Evolutionary conservation across 2,888 invertebrate species (phyloP).

Genomic region (Athalia cordata): DNA sequence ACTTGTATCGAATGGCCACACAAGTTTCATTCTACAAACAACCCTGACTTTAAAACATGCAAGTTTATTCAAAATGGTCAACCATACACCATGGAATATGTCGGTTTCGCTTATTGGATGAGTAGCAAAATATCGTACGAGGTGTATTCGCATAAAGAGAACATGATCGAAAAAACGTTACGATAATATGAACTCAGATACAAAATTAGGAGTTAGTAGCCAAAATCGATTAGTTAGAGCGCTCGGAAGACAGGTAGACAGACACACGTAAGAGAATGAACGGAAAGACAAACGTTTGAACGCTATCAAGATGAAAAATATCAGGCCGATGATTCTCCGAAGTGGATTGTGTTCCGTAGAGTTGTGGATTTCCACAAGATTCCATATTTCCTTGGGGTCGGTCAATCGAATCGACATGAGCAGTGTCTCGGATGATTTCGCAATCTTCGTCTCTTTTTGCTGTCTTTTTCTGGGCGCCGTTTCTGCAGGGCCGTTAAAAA

Average conservation of each 20-base stretch:
- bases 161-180: neutral
- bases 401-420: slow-evolving; percentile 26
- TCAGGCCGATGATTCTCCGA: slow-evolving; percentile 39
- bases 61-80: no score
- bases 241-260: slow-evolving; percentile 12
- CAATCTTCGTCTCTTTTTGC: slow-evolving; percentile 42
- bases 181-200: neutral
- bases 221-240: slow-evolving; percentile 15
- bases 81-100: no score
- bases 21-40: no score
- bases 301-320: slow-evolving; percentile 39
- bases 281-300: slow-evolving; percentile 43
- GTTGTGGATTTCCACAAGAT: slow-evolving; percentile 20
- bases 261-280: slow-evolving; percentile 37
- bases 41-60: no score
- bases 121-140: no score
- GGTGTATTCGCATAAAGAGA: neutral
- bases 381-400: slow-evolving; percentile 3
- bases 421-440: slow-evolving; percentile 38
- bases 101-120: no score
- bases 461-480: slow-evolving; percentile 44
- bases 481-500: slow-evolving; percentile 48
- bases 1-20: no score
- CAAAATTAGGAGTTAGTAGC: slow-evolving; percentile 20
- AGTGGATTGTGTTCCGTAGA: slow-evolving; percentile 27